phyloP scores from a whole-genome alignment of 2,888 invertebrate species.

The Spilarctia lutea region DNA sequence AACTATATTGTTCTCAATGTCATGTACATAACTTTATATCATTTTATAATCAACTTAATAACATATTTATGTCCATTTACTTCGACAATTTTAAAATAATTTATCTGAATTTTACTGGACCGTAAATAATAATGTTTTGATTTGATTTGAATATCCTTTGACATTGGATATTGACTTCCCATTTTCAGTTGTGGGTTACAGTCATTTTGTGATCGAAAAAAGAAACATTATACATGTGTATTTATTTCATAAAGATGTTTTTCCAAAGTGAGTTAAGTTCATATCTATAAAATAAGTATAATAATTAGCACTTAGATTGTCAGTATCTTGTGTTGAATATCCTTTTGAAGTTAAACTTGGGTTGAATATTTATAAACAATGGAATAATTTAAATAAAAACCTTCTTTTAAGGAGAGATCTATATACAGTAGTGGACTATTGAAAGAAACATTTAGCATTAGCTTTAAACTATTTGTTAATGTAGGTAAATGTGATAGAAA shows the following conservation, averaged over 20 bases:
- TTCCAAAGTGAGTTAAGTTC: background rate
- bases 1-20: slow-evolving; percentile 72
- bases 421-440: background rate
- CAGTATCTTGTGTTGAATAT: background rate
- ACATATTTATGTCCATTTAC: slow-evolving; percentile 64
- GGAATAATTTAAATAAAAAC: too few species aligned
- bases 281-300: background rate
- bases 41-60: slow-evolving; percentile 53
- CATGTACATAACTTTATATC: slow-evolving; percentile 57
- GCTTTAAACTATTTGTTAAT: too few species aligned
- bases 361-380: too few species aligned
- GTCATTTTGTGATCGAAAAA: background rate
- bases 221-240: background rate
- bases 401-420: too few species aligned
- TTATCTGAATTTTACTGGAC: slow-evolving; percentile 40
- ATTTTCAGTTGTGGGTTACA: background rate
- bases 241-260: background rate
- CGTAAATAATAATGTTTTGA: slow-evolving; percentile 34
- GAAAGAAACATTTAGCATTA: background rate
- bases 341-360: background rate
- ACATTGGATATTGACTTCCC: slow-evolving; percentile 5
- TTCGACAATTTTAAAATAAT: slow-evolving; percentile 55
- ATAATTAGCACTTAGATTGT: background rate
- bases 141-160: slow-evolving; percentile 34
- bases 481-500: too few species aligned